Evolutionary conservation across 2,797 vertebrate genomes (phyloP).

Genomic region (Erethizon dorsatum): DNA sequence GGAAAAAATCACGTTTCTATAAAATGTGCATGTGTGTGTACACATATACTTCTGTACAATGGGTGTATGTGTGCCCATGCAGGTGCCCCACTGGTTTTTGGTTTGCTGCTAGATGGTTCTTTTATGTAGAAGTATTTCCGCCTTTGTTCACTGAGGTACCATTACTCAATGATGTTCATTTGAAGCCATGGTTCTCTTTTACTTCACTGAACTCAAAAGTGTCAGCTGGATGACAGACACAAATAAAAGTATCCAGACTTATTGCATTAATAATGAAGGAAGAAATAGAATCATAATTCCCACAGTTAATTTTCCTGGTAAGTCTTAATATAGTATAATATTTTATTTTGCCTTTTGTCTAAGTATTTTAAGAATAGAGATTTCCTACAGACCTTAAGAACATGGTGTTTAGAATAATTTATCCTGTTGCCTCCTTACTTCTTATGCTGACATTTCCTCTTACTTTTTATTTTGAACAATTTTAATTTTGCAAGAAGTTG

Average conservation of each 20-base stretch:
- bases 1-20: not conserved
- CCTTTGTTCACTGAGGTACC: not conserved
- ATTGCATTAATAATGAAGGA: conserved; percentile 48
- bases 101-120: not conserved
- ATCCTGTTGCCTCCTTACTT: not conserved
- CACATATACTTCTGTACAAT: not conserved
- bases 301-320: conserved; percentile 51
- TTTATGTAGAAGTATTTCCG: not conserved
- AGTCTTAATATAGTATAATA: conserved; percentile 47
- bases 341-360: not conserved
- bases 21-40: not conserved
- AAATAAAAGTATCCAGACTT: not conserved
- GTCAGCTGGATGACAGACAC: conserved; percentile 35
- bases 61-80: fast-evolving
- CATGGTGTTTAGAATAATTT: not conserved
- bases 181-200: conserved; percentile 47
- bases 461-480: conserved; percentile 39
- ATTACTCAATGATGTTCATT: not conserved
- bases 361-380: conserved; percentile 55
- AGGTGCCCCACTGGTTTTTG: not conserved
- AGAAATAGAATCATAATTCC: conserved; percentile 66
- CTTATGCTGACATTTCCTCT: not conserved
- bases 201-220: conserved; percentile 34
- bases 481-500: not conserved
- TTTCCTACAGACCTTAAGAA: not conserved